These are phyloP conservation scores for Pempheris klunzingeri DNA, from an alignment of 2,797 vertebrate genomes.

Conservation along the genomic window DNA sequence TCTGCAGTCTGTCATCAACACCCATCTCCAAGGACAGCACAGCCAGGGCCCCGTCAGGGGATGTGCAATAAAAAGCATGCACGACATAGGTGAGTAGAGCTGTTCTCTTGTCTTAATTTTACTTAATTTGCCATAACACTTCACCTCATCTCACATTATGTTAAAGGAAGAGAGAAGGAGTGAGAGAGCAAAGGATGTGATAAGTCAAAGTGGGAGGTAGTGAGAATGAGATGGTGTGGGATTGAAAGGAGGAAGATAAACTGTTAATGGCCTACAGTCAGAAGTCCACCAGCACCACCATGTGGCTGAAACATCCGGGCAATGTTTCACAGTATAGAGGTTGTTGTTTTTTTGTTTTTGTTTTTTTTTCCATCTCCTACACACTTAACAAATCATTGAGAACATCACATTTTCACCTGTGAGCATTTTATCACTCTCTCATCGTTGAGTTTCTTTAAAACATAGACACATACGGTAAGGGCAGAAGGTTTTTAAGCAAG, in stretches of 20 bases:
- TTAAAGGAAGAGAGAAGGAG: constrained; percentile 62
- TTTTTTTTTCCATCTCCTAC: too few species aligned
- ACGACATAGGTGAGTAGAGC: constrained; percentile 87
- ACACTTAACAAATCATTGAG: constrained; percentile 24
- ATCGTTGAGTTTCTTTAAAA: constrained; percentile 5
- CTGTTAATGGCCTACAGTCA: constrained; percentile 51
- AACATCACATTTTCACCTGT: constrained; percentile 2
- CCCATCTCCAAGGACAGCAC: constrained; percentile 75
- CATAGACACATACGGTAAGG: background rate
- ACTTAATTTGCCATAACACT: constrained; percentile 86
- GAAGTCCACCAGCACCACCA: constrained; percentile 84
- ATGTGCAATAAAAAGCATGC: constrained; percentile 80
- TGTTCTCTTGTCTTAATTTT: constrained; percentile 87
- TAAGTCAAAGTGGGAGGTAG: constrained; percentile 69
- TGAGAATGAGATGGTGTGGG: constrained; percentile 59
- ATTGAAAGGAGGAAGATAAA: constrained; percentile 61
- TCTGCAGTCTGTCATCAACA: constrained; percentile 81
- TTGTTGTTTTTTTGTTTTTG: constrained; percentile 11
- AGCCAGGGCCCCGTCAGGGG: constrained; percentile 79
- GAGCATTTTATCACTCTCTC: constrained; percentile 2
- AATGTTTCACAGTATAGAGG: constrained; percentile 12
- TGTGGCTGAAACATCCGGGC: constrained; percentile 69
- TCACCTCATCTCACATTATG: constrained; percentile 84
- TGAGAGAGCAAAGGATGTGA: constrained; percentile 62
- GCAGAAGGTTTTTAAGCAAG: background rate